phyloP scores from a whole-genome alignment of 2,113 vertebrate genomes.

The Heteronetta atricapilla region DNA sequence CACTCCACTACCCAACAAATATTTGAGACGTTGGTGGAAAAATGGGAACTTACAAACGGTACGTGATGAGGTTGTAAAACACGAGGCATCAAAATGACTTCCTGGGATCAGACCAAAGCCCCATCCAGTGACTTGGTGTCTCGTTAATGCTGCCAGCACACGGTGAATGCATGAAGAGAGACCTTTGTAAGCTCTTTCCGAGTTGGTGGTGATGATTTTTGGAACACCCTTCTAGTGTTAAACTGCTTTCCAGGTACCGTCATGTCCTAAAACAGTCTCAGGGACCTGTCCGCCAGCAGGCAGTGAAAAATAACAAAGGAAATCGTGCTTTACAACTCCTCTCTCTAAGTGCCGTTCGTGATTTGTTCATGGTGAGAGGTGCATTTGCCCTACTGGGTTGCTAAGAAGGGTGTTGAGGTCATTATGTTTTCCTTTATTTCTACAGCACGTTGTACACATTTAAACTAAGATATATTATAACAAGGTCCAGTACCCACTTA shows the following conservation, averaged over 20 bases:
- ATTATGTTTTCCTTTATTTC: background rate
- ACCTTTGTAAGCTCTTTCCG: background rate
- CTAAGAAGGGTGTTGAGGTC: background rate
- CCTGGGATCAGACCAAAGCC: background rate
- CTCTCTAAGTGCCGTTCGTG: background rate
- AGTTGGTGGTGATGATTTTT: background rate
- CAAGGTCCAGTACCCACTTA: background rate
- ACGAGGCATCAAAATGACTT: background rate
- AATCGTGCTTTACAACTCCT: background rate
- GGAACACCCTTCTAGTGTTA: background rate
- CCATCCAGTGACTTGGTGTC: background rate
- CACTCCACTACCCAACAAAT: background rate
- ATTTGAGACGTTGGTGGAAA: background rate
- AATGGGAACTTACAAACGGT: background rate
- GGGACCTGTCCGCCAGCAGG: background rate
- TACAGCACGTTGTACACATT: background rate
- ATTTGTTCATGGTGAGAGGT: background rate
- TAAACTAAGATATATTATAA: background rate
- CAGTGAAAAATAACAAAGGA: background rate
- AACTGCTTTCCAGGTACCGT: background rate
- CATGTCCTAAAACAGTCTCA: fast-evolving
- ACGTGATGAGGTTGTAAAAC: background rate
- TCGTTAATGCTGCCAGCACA: background rate
- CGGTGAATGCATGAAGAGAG: background rate
- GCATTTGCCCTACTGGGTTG: background rate